Base-by-base conservation (phyloP, 2,113 vertebrate genomes). In the Penelope pileata region DNA sequence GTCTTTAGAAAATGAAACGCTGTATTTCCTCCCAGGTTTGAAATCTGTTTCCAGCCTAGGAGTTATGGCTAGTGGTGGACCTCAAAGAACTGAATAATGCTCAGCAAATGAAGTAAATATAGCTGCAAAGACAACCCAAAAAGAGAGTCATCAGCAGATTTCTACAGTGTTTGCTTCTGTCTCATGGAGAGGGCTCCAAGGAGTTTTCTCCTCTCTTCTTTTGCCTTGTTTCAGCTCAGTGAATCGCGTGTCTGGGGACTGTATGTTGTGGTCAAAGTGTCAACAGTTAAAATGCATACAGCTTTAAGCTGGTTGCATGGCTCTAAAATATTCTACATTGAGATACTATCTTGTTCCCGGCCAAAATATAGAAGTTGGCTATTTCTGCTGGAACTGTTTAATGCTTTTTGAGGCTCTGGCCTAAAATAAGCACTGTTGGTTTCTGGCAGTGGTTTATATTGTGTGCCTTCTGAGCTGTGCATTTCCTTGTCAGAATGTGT, bases 11-110 rank as follows among this genome's bases (percentile, higher is more conserved):
- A 97, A 97, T 62, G 63, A 97, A 96, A 97, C 7, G 59, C 90
- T 91, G 50, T 90, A 82, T 93, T 96, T 88, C 93, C 84, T 88
- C 72, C 76, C 94, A 85, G 87, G 86, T 82, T 88, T 51, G 70
- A 82, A 92, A 95, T 94, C 90, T 59, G 88, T 92, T 97, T 97
- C 95, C 96, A 96, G 94, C 66, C 93, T 94, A 90, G 90, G 88
- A 97, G 95, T 97, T 97, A 97, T 94, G 83, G 87, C 66, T 69
- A 70, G 56, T 66, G 82, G 63, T 75, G 62, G 73, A 86, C 74
- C 96, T 96, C 94, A 91, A 86, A 95, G 91, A 86, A 75, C 91
- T 91, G 88, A 59, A 51, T 59, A 72, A 91, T 54, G 90, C 64
- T 95, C 66, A 54, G 83, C 92, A 95, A 94, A 54, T 77, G 66